phyloP scores from a whole-genome alignment of 2,113 vertebrate genomes.

The Peromyscus maniculatus region DNA sequence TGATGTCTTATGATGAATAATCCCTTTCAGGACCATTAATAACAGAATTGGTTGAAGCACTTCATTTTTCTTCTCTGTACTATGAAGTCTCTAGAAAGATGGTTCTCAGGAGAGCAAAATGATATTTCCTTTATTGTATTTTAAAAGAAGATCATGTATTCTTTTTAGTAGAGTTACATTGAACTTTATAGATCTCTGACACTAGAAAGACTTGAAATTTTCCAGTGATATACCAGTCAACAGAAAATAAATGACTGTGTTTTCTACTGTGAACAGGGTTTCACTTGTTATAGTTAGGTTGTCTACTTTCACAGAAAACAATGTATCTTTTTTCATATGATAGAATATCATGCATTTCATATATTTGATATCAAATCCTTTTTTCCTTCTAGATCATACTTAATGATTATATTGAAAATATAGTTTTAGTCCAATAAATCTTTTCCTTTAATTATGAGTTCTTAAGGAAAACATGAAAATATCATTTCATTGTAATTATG shows the following conservation, averaged over 20 bases:
- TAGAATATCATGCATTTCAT: background rate
- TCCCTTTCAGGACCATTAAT: slow-evolving; percentile 48
- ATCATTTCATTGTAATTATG: background rate
- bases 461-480: background rate
- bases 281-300: slow-evolving; percentile 22
- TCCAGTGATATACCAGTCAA: background rate
- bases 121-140: slow-evolving; percentile 51
- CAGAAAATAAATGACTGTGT: background rate
- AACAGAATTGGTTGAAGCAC: slow-evolving; percentile 26
- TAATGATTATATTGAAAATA: background rate
- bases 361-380: background rate
- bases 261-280: slow-evolving; percentile 19
- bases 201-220: slow-evolving; percentile 24
- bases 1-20: slow-evolving; percentile 48
- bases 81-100: slow-evolving; percentile 33
- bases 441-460: background rate
- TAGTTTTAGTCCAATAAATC: background rate
- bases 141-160: slow-evolving; percentile 55
- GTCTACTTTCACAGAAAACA: background rate
- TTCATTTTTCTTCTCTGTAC: slow-evolving; percentile 46
- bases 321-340: background rate
- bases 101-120: slow-evolving; percentile 33
- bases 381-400: background rate
- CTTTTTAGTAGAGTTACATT: slow-evolving; percentile 23
- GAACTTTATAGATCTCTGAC: background rate